phyloP scores from a whole-genome alignment of 2,888 invertebrate species.

The Dicyrtomina minuta region DNA sequence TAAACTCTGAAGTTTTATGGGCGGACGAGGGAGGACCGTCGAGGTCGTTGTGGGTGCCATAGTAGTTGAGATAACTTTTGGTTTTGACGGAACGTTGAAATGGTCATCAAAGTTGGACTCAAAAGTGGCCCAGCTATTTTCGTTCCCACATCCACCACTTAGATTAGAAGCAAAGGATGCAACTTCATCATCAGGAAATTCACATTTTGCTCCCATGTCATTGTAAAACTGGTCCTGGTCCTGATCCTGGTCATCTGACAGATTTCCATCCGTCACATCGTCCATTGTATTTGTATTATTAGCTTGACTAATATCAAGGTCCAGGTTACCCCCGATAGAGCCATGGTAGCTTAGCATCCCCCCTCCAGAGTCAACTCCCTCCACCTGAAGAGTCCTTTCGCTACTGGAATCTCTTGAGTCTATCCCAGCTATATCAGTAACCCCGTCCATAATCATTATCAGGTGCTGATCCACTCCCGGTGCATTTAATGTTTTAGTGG shows the following conservation, averaged over 20 bases:
- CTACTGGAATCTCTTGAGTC: slow-evolving; percentile 47
- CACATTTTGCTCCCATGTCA: no score
- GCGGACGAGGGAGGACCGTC: not conserved
- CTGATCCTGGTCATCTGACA: slow-evolving; percentile 48
- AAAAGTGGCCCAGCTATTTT: slow-evolving; percentile 52
- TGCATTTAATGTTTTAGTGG: slow-evolving; percentile 35
- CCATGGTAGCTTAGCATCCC: not conserved
- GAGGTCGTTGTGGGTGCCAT: not conserved
- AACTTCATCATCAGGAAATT: slow-evolving; percentile 49
- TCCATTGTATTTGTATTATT: slow-evolving; percentile 49
- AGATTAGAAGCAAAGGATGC: slow-evolving; percentile 33
- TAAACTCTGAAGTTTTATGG: slow-evolving; percentile 37
- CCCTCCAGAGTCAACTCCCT: slow-evolving; percentile 21
- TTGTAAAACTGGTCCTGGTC: slow-evolving; percentile 39
- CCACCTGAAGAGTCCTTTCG: slow-evolving; percentile 52
- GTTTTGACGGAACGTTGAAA: not conserved
- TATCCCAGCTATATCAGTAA: not conserved
- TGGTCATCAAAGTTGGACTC: slow-evolving; percentile 52
- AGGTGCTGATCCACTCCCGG: not conserved
- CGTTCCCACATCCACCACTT: not conserved
- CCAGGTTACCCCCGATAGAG: not conserved
- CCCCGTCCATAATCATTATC: not conserved
- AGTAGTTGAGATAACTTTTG: not conserved
- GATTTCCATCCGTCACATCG: slow-evolving; percentile 51
- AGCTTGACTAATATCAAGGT: slow-evolving; percentile 6